phyloP scores from a whole-genome alignment of 30 jellyfish, hydroid and myxozoan genomes.

The Mastigias papua region DNA sequence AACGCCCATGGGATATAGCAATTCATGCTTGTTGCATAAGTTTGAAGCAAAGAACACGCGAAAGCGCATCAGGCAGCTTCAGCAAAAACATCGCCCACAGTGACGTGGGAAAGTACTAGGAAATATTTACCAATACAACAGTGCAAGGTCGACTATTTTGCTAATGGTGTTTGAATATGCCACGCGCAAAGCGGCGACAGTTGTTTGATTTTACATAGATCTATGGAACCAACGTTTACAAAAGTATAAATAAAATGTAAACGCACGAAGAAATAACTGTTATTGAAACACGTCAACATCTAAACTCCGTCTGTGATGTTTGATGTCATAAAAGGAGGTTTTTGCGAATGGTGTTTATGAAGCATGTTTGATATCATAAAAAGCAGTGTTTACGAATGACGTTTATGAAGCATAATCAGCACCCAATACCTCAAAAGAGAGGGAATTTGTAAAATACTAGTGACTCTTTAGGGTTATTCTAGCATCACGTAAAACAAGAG shows the following conservation, averaged over 20 bases:
- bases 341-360: not conserved
- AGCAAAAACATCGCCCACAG: too few species aligned
- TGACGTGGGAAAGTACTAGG: not conserved
- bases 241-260: not conserved
- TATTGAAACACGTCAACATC: not conserved
- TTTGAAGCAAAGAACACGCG: too few species aligned
- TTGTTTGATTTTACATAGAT: not conserved
- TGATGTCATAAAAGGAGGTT: not conserved
- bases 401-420: too few species aligned
- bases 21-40: too few species aligned
- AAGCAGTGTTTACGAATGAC: too few species aligned
- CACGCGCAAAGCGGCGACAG: not conserved
- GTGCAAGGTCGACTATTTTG: not conserved
- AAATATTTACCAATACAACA: not conserved
- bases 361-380: too few species aligned
- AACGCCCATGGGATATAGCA: too few species aligned
- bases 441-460: not conserved
- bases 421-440: not conserved
- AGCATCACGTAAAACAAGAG: too few species aligned
- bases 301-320: not conserved
- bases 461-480: not conserved
- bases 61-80: too few species aligned
- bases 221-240: not conserved
- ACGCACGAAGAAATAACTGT: not conserved
- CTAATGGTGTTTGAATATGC: not conserved